Evolutionary conservation across 2,113 vertebrate species (phyloP), one percentile per base, ranked within the genome.

Genomic region (Phoenicopterus ruber): DNA sequence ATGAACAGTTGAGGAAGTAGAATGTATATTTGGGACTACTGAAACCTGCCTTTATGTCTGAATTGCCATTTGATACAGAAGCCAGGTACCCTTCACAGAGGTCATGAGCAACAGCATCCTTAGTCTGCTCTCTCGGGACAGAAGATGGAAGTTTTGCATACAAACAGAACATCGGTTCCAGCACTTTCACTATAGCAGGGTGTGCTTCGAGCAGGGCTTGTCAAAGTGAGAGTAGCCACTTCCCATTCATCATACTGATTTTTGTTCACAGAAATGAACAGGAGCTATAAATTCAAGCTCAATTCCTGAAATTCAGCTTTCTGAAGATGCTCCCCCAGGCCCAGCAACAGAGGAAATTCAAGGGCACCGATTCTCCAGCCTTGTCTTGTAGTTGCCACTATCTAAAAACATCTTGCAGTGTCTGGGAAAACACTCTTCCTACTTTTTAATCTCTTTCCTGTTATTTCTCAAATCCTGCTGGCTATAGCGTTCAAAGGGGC

Each of bases 291-390:
- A 4, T 62, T 82, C 72, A 38, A 58, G 25, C 31, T 66, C 47
- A 44, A 0, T 66, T 66, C 20, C 42, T 81, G 44, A 78, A 90
- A 84, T 62, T 59, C 59, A 26, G 29, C 40, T 73, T 82, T 80
- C 28, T 61, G 0, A 40, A 57, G 21, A 25, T 66, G 29, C 13
- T 88, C 0, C 18, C 12, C 3, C 1, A 11, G 21, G 44, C 34
- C 31, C 63, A 81, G 59, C 34, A 66, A 13, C 54, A 59, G 31
- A 65, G 36, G 17, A 31, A 65, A 36, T 80, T 15, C n/a, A 49
- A 69, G 36, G 54, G 2, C 14, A 57, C 34, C 0, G 0, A 6
- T 74, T 78, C 59, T 70, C n/a, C 81, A 94, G 26, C 29, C 28
- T 46, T 66, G 25, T 50, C 38, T 72, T 83, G 34, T 25, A 62